Evolutionary conservation across 2,113 vertebrate species (phyloP).

Genomic region (Ceuthmochares aereus): DNA sequence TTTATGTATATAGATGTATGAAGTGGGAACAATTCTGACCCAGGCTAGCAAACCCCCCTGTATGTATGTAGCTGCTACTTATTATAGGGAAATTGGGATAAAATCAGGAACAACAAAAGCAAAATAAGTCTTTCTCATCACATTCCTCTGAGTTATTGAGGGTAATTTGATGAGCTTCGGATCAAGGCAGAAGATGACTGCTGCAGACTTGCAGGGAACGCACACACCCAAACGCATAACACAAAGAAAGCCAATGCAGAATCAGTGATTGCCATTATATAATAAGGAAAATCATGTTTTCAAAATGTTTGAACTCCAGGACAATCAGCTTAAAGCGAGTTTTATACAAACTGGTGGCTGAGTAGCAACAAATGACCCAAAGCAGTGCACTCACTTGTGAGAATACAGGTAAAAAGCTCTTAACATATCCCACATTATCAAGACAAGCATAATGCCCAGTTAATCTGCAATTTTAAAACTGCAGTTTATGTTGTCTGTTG

Average conservation of each 20-base stretch:
- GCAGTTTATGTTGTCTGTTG: background rate
- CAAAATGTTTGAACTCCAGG: background rate
- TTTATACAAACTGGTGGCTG: background rate
- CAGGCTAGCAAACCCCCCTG: fast-evolving
- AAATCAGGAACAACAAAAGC: background rate
- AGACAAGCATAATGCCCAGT: background rate
- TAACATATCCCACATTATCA: background rate
- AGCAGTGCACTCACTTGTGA: background rate
- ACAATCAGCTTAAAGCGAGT: background rate
- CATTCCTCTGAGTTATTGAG: background rate
- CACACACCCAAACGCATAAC: background rate
- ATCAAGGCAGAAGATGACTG: background rate
- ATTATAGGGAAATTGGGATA: background rate
- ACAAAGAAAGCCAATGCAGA: background rate
- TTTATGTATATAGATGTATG: background rate
- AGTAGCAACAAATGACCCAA: background rate
- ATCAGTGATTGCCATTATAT: background rate
- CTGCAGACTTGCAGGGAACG: background rate
- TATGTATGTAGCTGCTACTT: background rate
- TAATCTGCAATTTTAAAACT: background rate
- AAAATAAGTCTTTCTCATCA: no score
- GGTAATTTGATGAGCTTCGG: background rate
- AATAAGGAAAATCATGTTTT: background rate
- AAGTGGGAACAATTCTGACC: background rate
- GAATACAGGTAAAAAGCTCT: background rate